Evolutionary conservation across 2,888 invertebrate genomes (phyloP).

Genomic region (Margaritifera margaritifera): DNA sequence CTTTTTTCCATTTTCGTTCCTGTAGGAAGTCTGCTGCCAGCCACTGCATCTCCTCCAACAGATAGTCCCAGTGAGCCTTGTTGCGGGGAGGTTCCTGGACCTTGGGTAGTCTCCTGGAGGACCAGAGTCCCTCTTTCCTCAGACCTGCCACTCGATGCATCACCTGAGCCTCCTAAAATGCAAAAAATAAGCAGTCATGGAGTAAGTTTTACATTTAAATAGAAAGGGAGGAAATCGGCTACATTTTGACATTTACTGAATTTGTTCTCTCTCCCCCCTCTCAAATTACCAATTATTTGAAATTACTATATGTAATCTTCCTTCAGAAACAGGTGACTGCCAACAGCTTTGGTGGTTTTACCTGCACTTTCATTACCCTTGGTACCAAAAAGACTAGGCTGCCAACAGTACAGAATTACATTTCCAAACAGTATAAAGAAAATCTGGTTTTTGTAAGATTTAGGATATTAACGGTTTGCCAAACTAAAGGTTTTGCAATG

Average conservation of each 20-base stretch:
- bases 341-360: no score
- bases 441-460: no score
- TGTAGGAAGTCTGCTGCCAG: constrained; percentile 97
- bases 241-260: not conserved
- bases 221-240: not conserved
- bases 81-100: constrained; percentile 81
- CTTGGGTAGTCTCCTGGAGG: constrained; percentile 91
- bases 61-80: constrained; percentile 98
- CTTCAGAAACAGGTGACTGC: no score
- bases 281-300: no score
- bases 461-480: no score
- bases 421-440: no score
- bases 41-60: constrained; percentile 99
- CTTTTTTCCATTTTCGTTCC: constrained; percentile 98
- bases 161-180: constrained; percentile 88
- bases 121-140: constrained; percentile 95
- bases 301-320: no score
- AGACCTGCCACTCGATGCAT: constrained; percentile 93
- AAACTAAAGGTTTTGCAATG: no score
- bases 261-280: not conserved
- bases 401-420: no score
- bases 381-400: no score
- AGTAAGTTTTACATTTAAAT: not conserved
- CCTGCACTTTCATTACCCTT: no score
- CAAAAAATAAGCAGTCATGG: not conserved